Base-by-base conservation (phyloP, 2,888 invertebrate genomes). In the Chalcis sispes region DNA sequence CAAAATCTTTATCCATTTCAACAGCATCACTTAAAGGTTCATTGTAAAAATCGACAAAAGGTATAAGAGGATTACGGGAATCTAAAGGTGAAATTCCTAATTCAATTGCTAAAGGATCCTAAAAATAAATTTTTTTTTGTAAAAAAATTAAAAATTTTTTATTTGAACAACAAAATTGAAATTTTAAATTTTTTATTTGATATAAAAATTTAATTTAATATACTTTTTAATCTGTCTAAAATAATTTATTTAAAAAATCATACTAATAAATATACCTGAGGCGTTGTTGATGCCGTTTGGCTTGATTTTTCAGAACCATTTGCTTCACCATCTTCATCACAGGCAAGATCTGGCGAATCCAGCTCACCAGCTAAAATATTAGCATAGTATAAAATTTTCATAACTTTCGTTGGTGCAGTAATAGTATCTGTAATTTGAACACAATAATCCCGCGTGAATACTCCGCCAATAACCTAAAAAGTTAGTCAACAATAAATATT, bases 1-100 rank as follows among this genome's bases (percentile, higher is more conserved):
- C 94, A 90, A 96, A 97, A 90, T 98, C 98, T 85, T 94, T 93
- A 88, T 97, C 96, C 95, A 98, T 97, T 90, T 97, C 96, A 79
- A 98, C 94, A 72, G 93, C 93, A 88, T 98, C 97, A 89, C 97
- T 97, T 62, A 98, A 91, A 0, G 95, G 94, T 89, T 98, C 98
- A 88, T 98, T 98, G 89, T 98, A 96, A 90, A 98, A 98, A 84
- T 98, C 97, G 79, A 94, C 93, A 85, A 95, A 96, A 72, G 95
- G 93, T 86, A 98, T 91, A 83, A 93, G 91, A 46, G 98, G 97
- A 85, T 92, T 93, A 62, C 96, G 92, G 86, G 96, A 95, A 86
- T 98, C 96, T 84, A 96, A 89, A 25, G 94, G 92, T 85, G 93
- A 92, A 80, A 96, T 91, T 82, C 93, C 93, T 84, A 98, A 91